Base-by-base conservation (phyloP, 2,113 vertebrate genomes). In the Corythornis madagascariensis region DNA sequence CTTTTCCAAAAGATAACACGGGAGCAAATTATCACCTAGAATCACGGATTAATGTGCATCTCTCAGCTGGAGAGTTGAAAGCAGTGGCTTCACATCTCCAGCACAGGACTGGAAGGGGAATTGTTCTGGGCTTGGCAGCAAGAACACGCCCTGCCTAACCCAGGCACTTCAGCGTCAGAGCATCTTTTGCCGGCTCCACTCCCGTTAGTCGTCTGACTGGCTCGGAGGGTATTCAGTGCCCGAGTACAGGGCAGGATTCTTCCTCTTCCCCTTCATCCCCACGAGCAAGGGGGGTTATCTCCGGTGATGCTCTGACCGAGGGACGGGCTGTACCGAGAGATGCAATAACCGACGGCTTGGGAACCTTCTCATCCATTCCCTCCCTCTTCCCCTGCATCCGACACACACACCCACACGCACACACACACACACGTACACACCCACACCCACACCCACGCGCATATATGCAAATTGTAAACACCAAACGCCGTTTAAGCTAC, bases 61-160 rank as follows among this genome's bases (percentile, higher is more conserved):
- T 87, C 94, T 96, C 89, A 95, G 88, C 66, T 31, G 80, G 88
- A 93, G 79, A 94, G 86, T 43, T 94, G 88, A 86, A 90, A 96
- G 95, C 92, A 73, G 93, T 42, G 92, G 50, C 95, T 97, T 93
- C 79, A 31, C 89, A 85, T 92, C 79, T 67, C 89, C 83, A 86
- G 89, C 95, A 72, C 90, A 89, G 88, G 86, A 55, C 74, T 89
- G 92, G 94, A 81, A 76, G 93, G 91, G 67, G 73, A 86, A 92
- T 81, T 84, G 83, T 90, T 89, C 83, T n/a, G 80, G 87, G 85
- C 70, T 95, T 86, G 94, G 94, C 83, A 80, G 88, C 72, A 94
- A 35, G 74, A 88, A 82, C 92, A 66, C 50, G 28, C 78, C 78
- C 28, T 26, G 91, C 74, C 83, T 94, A 40, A 78, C 83, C 92